Conservation (phyloP, 2,888 invertebrate genomes). For the Bellardia bayeri region DNA sequence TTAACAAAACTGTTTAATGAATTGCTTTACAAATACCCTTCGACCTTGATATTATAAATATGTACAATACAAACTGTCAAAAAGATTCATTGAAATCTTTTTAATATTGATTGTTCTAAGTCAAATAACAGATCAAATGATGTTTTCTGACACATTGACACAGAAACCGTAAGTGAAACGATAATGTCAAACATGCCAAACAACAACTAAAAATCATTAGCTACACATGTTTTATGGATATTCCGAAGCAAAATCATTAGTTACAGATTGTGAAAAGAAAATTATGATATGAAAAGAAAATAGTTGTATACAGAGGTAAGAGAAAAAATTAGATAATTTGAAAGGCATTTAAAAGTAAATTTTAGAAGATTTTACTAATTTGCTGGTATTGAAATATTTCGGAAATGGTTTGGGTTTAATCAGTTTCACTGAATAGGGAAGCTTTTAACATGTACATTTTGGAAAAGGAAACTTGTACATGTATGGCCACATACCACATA, state of each 20-base stretch:
- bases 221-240: slow-evolving; percentile 49
- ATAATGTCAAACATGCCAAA: slow-evolving; percentile 54
- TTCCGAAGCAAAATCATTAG: slow-evolving; percentile 50
- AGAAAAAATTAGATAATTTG: no score
- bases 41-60: slow-evolving; percentile 70
- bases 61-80: slow-evolving; percentile 48
- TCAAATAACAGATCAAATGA: slow-evolving; percentile 44
- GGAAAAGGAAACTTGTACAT: no score
- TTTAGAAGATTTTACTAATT: no score
- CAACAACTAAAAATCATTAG: slow-evolving; percentile 53
- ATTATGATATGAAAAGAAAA: no score
- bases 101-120: slow-evolving; percentile 47
- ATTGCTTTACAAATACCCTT: slow-evolving; percentile 45
- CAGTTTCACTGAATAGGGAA: no score
- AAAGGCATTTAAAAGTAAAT: not conserved
- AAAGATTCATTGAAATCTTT: slow-evolving; percentile 22
- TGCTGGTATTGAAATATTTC: no score
- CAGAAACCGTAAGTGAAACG: slow-evolving; percentile 45
- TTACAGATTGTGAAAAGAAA: slow-evolving; percentile 12
- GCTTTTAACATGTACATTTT: no score
- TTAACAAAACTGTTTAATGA: slow-evolving; percentile 15
- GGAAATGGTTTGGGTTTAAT: no score
- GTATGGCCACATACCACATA: no score
- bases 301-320: not conserved
- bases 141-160: slow-evolving; percentile 61